These are phyloP conservation scores for Sitta carolinensis DNA, from an alignment of 2,797 vertebrate genomes.

Conservation along the genomic window DNA sequence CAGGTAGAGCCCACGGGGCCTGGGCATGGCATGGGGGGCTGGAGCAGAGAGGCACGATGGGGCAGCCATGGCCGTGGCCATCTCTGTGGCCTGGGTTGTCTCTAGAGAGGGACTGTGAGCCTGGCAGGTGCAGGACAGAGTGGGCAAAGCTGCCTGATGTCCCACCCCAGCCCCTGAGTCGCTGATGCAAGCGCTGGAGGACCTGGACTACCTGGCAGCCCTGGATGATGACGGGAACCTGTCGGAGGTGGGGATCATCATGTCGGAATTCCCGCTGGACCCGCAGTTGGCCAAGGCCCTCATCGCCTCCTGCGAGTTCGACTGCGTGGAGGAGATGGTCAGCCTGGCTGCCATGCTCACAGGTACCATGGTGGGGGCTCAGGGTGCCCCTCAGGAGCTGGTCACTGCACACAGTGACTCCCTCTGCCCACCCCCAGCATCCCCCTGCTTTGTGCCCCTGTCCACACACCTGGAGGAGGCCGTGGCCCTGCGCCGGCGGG, in stretches of 20 bases:
- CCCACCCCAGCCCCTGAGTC: constrained; percentile 84
- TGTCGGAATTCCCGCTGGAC: constrained; percentile 92
- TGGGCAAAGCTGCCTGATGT: not conserved
- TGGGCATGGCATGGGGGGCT: rapidly evolving
- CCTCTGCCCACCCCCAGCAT: not conserved
- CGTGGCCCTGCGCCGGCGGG: constrained; percentile 73
- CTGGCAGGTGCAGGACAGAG: rapidly evolving
- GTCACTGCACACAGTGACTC: not conserved
- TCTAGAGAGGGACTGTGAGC: not conserved
- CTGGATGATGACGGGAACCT: constrained; percentile 91
- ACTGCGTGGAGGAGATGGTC: constrained; percentile 94
- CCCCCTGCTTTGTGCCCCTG: constrained; percentile 82
- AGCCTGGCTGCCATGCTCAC: constrained; percentile 94
- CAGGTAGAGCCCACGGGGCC: constrained; percentile 71
- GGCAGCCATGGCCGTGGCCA: rapidly evolving
- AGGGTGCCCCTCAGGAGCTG: too few relatives aligned
- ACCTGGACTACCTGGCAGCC: constrained; percentile 93
- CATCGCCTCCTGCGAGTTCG: constrained; percentile 92
- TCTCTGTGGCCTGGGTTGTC: rapidly evolving
- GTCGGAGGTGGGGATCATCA: constrained; percentile 94
- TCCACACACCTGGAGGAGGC: constrained; percentile 79
- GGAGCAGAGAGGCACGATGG: rapidly evolving
- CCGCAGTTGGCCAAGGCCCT: constrained; percentile 91
- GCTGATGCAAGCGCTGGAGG: constrained; percentile 95
- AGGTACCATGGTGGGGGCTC: constrained; percentile 41